Conservation (phyloP, 2,797 vertebrate species). For the Falco berigora region DNA sequence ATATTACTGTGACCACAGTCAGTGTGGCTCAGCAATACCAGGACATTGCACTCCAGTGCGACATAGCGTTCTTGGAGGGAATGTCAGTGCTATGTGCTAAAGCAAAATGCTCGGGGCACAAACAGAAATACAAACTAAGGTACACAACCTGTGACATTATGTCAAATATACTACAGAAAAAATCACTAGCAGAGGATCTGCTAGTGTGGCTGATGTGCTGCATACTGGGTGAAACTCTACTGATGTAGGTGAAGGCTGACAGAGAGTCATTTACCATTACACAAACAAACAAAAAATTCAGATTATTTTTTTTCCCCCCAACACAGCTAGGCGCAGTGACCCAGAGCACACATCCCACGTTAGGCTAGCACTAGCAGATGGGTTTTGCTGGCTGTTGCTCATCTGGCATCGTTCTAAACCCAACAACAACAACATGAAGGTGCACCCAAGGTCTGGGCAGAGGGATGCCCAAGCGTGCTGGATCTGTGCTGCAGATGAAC, state of each 20-base stretch:
- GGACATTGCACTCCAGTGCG: neutral
- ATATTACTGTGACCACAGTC: neutral
- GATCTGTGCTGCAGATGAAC: neutral
- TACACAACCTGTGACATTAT: neutral
- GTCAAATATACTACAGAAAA: neutral
- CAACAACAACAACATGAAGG: neutral
- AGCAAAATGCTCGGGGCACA: neutral
- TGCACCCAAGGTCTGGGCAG: neutral
- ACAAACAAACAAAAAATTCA: neutral
- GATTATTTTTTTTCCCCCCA: neutral
- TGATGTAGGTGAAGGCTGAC: neutral
- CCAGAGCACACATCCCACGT: neutral
- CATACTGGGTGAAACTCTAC: neutral
- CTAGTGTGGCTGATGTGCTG: neutral
- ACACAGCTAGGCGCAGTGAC: neutral
- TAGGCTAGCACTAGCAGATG: neutral
- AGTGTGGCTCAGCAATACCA: neutral
- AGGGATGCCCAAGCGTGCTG: neutral
- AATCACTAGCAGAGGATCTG: neutral
- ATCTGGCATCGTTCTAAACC: neutral
- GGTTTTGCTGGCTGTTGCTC: neutral
- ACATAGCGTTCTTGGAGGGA: neutral
- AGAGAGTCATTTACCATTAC: neutral
- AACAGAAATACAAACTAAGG: neutral
- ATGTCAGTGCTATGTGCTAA: neutral